Percentiles rank a stretch among this genome's conserved stretches.
Conservation (phyloP, 2,888 invertebrate genomes). For the Panopea generosa region DNA sequence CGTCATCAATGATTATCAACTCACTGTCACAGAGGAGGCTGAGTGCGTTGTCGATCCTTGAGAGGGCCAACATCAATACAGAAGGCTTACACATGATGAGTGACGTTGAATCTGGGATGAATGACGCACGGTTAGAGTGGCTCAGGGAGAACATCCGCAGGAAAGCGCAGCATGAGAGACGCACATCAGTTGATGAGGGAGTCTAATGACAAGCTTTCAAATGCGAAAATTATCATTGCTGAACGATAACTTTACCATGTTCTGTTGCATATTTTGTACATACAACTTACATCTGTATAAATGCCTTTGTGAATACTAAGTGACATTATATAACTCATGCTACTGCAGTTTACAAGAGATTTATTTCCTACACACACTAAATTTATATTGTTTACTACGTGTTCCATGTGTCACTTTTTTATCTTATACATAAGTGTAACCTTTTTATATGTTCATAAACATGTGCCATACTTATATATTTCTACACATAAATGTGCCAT, state of each 20-base stretch:
- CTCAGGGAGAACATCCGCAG: conserved; percentile 46
- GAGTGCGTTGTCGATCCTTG: conserved; percentile 57
- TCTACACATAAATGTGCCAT: no score
- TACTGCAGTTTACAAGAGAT: no score
- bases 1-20: conserved; percentile 47
- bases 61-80: conserved; percentile 54
- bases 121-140: conserved; percentile 58
- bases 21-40: conserved; percentile 43
- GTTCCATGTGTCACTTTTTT: no score
- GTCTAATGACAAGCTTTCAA: background rate
- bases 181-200: conserved; percentile 1
- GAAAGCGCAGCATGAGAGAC: conserved; percentile 11
- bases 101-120: conserved; percentile 53
- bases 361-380: no score
- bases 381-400: no score
- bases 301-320: no score
- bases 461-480: no score
- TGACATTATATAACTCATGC: no score
- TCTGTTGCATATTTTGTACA: no score
- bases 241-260: background rate
- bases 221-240: background rate
- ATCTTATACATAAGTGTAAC: no score
- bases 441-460: no score
- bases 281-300: no score
- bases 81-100: conserved; percentile 40